A percentile compares a stretch with the other conserved stretches of the same genome.
Evolutionary conservation across 2,113 vertebrate genomes (phyloP).

Genomic region (Notarius quadriscutis): DNA sequence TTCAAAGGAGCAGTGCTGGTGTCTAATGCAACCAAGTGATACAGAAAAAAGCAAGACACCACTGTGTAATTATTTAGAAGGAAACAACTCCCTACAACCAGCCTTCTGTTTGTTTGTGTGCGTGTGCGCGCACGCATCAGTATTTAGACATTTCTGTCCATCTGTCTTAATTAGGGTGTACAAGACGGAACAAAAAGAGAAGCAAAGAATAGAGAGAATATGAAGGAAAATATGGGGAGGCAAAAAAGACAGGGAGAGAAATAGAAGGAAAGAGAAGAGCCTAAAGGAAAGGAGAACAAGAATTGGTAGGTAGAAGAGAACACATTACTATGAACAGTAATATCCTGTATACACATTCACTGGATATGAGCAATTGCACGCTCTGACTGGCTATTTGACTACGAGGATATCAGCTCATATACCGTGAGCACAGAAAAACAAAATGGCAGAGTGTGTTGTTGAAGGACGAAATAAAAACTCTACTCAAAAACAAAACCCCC

Average conservation of each 20-base stretch:
- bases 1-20: neutral
- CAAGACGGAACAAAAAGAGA: neutral
- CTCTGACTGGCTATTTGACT: no score
- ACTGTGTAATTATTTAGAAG: slow-evolving; percentile 9
- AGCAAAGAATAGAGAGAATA: neutral
- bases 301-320: neutral
- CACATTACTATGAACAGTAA: neutral
- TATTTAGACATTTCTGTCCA: neutral
- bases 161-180: neutral
- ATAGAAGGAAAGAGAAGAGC: neutral
- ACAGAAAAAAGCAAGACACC: neutral
- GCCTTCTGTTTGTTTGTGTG: neutral
- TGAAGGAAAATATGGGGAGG: no score
- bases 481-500: no score
- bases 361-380: no score
- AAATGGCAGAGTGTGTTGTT: no score
- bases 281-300: neutral
- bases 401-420: no score
- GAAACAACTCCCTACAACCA: slow-evolving; percentile 6
- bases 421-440: no score
- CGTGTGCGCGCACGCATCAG: neutral
- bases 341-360: neutral
- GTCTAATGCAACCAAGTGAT: neutral
- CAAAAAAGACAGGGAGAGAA: neutral
- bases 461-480: no score